A percentile compares a stretch with the other conserved stretches of the same genome.
Evolutionary conservation across 1,140 invertebrate species (phyloP).

Genomic region (Polypedilum vanderplanki): DNA sequence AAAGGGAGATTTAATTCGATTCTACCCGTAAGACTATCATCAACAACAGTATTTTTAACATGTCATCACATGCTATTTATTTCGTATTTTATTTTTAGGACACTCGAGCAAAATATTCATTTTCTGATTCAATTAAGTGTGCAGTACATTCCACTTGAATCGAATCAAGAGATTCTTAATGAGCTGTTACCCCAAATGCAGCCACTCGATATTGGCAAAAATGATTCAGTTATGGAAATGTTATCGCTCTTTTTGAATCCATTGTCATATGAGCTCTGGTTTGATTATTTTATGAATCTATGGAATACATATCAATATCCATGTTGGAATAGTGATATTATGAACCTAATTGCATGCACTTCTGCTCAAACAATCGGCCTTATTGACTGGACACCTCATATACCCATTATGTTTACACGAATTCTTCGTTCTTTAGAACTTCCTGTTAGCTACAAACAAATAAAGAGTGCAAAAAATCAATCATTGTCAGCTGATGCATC

Average conservation of each 20-base stretch:
- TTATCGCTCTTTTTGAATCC: constrained; percentile 69
- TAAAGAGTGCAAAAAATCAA: constrained; percentile 35
- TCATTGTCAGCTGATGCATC: background rate
- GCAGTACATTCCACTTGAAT: constrained; percentile 62
- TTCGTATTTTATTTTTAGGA: background rate
- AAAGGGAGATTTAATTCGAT: constrained; percentile 52
- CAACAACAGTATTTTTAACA: background rate
- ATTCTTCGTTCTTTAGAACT: constrained; percentile 70
- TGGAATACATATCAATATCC: constrained; percentile 69
- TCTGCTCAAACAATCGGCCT: constrained; percentile 71
- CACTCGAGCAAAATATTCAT: background rate
- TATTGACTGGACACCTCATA: constrained; percentile 79
- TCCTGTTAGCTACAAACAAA: constrained; percentile 66
- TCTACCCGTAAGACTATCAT: constrained; percentile 50
- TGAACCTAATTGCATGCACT: constrained; percentile 64
- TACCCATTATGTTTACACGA: constrained; percentile 74
- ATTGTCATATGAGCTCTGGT: constrained; percentile 70
- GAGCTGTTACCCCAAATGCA: constrained; percentile 70
- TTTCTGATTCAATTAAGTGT: background rate
- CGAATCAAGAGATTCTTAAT: constrained; percentile 83
- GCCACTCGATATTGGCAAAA: constrained; percentile 55
- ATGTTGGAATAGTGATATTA: constrained; percentile 64
- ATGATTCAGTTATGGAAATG: constrained; percentile 54
- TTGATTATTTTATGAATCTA: constrained; percentile 71
- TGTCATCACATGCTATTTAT: background rate